A percentile compares a stretch with the other conserved stretches of the same genome.
Conservation (phyloP, 2,113 vertebrate genomes). For the Sorex araneus region DNA sequence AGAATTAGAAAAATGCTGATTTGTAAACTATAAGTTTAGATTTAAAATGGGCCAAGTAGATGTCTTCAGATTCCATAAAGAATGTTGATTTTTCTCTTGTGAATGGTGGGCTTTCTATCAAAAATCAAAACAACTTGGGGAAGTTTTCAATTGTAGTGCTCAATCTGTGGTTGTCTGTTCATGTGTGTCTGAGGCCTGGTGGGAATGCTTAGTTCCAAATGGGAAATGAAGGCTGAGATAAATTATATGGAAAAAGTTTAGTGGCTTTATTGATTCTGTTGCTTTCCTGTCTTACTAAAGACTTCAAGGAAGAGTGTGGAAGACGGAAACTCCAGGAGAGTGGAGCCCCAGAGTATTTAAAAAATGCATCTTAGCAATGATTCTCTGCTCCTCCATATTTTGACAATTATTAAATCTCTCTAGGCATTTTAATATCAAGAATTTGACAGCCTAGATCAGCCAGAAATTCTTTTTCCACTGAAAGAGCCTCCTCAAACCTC, state of each 20-base stretch:
- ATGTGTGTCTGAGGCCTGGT: not conserved
- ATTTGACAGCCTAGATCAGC: not conserved
- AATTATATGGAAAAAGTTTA: constrained; percentile 20
- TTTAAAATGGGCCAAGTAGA: not conserved
- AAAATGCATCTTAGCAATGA: not conserved
- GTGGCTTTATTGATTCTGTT: constrained; percentile 46
- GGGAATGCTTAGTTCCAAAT: not conserved
- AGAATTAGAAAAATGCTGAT: not conserved
- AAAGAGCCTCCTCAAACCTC: not conserved
- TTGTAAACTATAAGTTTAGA: constrained; percentile 33
- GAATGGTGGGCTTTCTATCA: not conserved
- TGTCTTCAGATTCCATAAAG: not conserved
- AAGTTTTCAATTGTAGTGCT: not conserved
- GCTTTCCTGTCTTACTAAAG: not conserved
- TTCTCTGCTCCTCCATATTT: not conserved
- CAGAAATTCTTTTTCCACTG: not conserved
- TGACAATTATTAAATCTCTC: constrained; percentile 19
- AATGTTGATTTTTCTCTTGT: not conserved
- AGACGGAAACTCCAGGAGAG: not conserved
- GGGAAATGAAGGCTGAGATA: not conserved
- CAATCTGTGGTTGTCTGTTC: not conserved
- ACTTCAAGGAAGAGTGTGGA: constrained; percentile 4
- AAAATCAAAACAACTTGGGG: not conserved
- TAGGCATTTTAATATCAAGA: not conserved
- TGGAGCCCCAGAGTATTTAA: not conserved